Percentiles rank a stretch among this genome's conserved stretches.
These are phyloP conservation scores for Alfaro cultratus DNA, from an alignment of 2,797 vertebrate genomes.

Conservation along the genomic window DNA sequence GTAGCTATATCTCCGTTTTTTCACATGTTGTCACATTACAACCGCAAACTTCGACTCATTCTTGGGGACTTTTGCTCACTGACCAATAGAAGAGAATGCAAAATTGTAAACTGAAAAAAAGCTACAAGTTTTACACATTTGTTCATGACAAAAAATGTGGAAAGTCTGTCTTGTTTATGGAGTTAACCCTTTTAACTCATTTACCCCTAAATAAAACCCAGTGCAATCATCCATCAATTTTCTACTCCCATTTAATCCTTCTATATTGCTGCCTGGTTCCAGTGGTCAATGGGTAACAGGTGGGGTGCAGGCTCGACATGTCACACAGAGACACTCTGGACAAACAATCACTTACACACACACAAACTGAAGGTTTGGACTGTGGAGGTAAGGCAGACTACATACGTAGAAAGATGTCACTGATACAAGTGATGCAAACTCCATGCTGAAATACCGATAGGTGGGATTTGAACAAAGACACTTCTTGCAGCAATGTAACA, in stretches of 20 bases:
- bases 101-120: not conserved
- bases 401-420: not conserved
- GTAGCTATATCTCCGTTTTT: not conserved
- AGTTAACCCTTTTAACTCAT: not conserved
- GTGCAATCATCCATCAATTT: not conserved
- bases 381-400: not conserved
- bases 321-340: not conserved
- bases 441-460: not conserved
- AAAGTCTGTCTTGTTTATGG: not conserved
- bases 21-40: not conserved
- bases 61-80: not conserved
- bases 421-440: not conserved
- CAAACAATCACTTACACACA: not conserved
- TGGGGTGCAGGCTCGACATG: not conserved
- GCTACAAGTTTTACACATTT: not conserved
- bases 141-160: not conserved
- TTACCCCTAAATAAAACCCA: not conserved
- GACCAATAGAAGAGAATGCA: not conserved
- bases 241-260: not conserved
- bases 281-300: not conserved
- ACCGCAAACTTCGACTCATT: not conserved
- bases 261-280: not conserved
- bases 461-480: not conserved
- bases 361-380: not conserved
- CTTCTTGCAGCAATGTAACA: not conserved